Conservation (phyloP, 2,113 vertebrate genomes). For the Climacteris rufus region DNA sequence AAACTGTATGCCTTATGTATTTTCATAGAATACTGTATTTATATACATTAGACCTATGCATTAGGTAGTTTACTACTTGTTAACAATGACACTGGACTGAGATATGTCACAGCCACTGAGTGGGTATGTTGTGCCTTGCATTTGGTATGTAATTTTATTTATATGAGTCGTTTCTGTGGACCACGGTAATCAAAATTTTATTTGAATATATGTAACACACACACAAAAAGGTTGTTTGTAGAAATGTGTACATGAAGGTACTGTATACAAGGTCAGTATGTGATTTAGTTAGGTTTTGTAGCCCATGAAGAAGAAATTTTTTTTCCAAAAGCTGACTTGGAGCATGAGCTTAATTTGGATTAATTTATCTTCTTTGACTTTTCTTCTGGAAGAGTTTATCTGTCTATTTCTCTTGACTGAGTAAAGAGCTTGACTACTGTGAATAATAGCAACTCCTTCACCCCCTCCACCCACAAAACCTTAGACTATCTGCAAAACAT, state of each 20-base stretch:
- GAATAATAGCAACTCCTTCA: neutral
- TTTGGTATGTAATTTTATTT: neutral
- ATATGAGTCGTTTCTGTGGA: neutral
- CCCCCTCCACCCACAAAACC: neutral
- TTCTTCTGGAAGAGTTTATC: neutral
- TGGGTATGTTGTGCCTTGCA: neutral
- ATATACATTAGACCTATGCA: neutral
- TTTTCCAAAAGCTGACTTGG: neutral
- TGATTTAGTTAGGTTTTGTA: neutral
- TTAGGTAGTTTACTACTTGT: neutral
- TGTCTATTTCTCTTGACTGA: neutral
- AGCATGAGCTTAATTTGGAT: neutral
- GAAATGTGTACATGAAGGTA: neutral
- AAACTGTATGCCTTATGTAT: neutral
- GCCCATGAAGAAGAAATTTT: neutral
- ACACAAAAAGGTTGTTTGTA: neutral
- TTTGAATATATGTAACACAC: neutral
- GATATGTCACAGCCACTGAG: neutral
- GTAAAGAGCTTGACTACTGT: neutral
- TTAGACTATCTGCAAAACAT: neutral
- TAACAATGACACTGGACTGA: neutral
- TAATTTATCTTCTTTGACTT: constrained; percentile 7
- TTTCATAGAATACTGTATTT: neutral
- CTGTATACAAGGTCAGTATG: neutral
- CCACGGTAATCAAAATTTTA: neutral